Base-by-base conservation (phyloP, 2,113 vertebrate species). In the Riparia riparia region DNA sequence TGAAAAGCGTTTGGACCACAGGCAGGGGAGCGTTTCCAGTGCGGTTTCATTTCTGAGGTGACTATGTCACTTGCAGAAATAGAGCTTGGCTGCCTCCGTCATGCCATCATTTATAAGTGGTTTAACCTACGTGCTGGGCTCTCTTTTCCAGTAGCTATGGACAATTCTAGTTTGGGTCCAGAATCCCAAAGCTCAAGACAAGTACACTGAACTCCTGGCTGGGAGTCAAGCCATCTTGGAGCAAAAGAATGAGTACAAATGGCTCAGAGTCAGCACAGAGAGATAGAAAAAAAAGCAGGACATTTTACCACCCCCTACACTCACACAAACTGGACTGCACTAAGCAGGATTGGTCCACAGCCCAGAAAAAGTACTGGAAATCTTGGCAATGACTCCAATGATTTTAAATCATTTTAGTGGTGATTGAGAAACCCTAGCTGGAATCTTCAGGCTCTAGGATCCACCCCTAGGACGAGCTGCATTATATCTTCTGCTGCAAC, bases 301-400 rank as follows among this genome's bases (percentile, higher is more conserved):
- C 3, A 0, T 63, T 80, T 93, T 51, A 44, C 44, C 56, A 70
- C 53, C 22, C 72, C 80, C 49, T 73, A 6, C 72, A 86, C 53
- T 64, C 72, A 28, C 4, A 12, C 45, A 64, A 71, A 68, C 87
- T 78, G 79, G 57, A 79, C 65, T 76, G 44, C 60, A 54, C 71
- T 68, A 31, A 80, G 54, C 51, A 89, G 85, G 50, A 61, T 21
- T 94, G 84, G 57, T 94, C 50, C 49, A 50, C 47, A 83, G 92
- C 89, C 92, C 88, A 93, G 92, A 92, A 86, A 92, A 95, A 86
- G 60, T 7, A 79, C 53, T 89, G 84, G 53, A 94, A 89, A 57
- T 34, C 49, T 49, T 87, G 56, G 73, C 41, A 2, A 19, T 11
- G 10, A 42, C 31, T 81, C 42, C 60, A 68, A 31, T 7, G 54